phyloP scores from a whole-genome alignment of 2,113 vertebrate genomes.

The Poicephalus meyeri region DNA sequence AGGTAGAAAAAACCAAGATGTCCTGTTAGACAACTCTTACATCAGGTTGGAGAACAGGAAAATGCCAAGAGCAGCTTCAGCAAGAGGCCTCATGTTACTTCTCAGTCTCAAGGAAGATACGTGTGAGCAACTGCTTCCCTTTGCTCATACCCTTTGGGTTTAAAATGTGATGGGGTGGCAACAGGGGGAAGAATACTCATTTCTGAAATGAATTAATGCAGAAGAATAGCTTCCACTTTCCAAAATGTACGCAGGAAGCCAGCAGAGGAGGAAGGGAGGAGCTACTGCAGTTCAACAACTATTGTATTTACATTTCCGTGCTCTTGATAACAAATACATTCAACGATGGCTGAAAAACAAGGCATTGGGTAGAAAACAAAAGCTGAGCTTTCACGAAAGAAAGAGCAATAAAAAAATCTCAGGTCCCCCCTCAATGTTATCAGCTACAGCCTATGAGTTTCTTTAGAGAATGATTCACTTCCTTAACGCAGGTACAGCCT shows the following conservation, averaged over 20 bases:
- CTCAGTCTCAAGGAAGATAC: neutral
- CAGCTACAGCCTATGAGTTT: neutral
- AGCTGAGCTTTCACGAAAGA: neutral
- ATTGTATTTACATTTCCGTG: conserved; percentile 59
- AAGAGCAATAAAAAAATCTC: neutral
- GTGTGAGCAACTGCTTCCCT: neutral
- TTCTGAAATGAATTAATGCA: neutral
- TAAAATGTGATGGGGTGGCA: neutral
- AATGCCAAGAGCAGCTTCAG: neutral
- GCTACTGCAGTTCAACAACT: neutral
- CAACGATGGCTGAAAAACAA: neutral
- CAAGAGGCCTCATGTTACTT: neutral
- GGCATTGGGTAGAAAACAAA: neutral
- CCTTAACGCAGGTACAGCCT: neutral
- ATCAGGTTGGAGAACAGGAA: neutral
- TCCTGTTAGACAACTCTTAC: neutral
- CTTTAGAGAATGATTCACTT: neutral
- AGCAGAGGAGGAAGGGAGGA: conserved; percentile 59
- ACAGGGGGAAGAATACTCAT: neutral
- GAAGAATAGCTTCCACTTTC: neutral
- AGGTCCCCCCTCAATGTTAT: neutral
- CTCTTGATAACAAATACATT: neutral
- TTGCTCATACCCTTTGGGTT: neutral
- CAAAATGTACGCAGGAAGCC: neutral
- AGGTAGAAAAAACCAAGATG: neutral